Percentiles rank a stretch among this genome's conserved stretches.
Conservation (phyloP, 2,113 vertebrate species). For the Brachionichthys hirsutus region DNA sequence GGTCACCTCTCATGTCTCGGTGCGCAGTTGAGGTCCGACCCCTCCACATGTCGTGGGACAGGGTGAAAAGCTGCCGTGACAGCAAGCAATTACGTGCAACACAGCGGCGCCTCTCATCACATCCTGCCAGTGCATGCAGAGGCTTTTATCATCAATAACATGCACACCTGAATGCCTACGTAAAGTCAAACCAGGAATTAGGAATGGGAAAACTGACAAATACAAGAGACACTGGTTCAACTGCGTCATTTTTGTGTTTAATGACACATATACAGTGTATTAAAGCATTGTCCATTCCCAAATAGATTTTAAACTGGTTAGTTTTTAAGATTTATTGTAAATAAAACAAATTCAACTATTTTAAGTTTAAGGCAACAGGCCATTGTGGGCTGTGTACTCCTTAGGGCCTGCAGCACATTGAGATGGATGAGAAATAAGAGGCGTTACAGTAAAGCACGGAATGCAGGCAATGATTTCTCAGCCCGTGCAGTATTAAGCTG, state of each 20-base stretch:
- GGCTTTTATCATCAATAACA: not conserved
- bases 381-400: too few relatives aligned
- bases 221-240: not conserved
- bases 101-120: conserved; percentile 21
- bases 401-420: conserved; percentile 31
- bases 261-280: conserved; percentile 3
- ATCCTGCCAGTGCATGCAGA: conserved; percentile 6
- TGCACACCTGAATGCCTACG: conserved; percentile 13
- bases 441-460: not conserved
- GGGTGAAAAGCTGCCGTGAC: conserved; percentile 50
- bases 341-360: conserved; percentile 14
- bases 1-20: conserved; percentile 64
- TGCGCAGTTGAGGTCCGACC: conserved; percentile 41
- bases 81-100: conserved; percentile 55
- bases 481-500: conserved; percentile 34
- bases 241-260: conserved; percentile 5
- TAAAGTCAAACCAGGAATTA: conserved; percentile 7
- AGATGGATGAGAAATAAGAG: conserved; percentile 24
- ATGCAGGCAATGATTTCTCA: conserved; percentile 41
- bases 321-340: conserved; percentile 18
- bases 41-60: conserved; percentile 58
- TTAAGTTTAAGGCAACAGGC: too few relatives aligned
- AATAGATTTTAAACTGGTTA: too few relatives aligned
- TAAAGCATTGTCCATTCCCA: not conserved
- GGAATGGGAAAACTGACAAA: not conserved